Percentiles rank a stretch among this genome's conserved stretches.
These are phyloP conservation scores for Peromyscus aztecus DNA, from an alignment of 2,797 vertebrate genomes.

Conservation along the genomic window DNA sequence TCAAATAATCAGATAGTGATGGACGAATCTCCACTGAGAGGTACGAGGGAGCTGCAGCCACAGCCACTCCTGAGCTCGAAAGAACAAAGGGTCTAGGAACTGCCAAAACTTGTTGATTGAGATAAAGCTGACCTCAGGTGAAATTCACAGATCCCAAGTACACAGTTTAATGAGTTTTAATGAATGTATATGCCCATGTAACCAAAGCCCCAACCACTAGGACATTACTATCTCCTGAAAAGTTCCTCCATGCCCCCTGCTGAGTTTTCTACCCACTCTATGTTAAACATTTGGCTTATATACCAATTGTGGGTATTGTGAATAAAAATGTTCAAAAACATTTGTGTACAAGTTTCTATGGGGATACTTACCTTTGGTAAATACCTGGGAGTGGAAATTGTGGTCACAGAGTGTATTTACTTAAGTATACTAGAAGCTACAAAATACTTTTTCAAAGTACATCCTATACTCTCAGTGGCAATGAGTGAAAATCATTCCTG, in stretches of 20 bases:
- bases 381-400: not conserved
- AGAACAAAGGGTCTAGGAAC: slow-evolving; percentile 11
- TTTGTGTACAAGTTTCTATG: not conserved
- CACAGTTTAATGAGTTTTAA: not conserved
- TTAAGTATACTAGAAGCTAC: not conserved
- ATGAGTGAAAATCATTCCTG: not conserved
- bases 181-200: not conserved
- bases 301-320: not conserved
- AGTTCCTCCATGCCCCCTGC: not conserved
- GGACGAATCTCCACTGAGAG: slow-evolving; percentile 73
- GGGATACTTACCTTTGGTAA: not conserved
- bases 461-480: not conserved
- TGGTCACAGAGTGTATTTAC: not conserved
- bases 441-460: not conserved
- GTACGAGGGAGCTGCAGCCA: slow-evolving; percentile 71
- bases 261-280: not conserved
- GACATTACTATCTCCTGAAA: not conserved
- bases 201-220: not conserved
- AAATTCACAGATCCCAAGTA: not conserved
- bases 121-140: not conserved
- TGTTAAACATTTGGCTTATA: not conserved
- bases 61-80: slow-evolving; percentile 65
- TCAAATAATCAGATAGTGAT: slow-evolving; percentile 79
- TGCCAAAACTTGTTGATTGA: not conserved
- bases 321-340: not conserved